Evolutionary conservation across 2,888 invertebrate genomes (phyloP), one percentile per base, ranked within the genome.

Genomic region (Athalia rosae): DNA sequence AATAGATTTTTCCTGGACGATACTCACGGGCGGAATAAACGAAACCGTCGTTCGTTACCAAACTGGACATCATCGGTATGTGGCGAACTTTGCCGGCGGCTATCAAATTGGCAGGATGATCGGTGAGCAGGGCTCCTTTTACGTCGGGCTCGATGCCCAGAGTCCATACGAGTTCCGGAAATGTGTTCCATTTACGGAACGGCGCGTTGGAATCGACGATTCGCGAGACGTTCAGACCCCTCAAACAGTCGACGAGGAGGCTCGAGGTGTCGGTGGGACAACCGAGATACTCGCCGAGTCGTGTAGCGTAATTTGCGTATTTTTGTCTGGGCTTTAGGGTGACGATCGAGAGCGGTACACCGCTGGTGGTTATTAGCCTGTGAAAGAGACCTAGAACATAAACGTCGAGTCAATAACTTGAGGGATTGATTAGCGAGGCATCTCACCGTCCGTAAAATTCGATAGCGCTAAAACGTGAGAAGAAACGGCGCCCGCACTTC

Each of bases 111-210:
- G 79, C 56, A 0, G 83, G 83, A 67, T 56, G 73, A n/a, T 76
- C 76, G 6, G 82, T 82, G 4, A 84, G 67, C 71, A 84, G 80
- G 3, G 83, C 83, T n/a, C 80, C 83, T 7, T 82, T 78, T 3
- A 77, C 63, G 7, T 79, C 64, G 4, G 82, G 83, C 63, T 84
- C 84, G 28, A 79, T 77, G 0, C 83, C 82, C 4, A 83, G 81
- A 11, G 77, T 28, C 83, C 82, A 83, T 6, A 78, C 74, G 7
- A 62, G 50, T 28, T 56, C 7, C 3, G 78, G 59, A 3, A 71
- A n/a, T 28, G 13, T 59, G 9, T 59, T 41, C 3, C 82, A 48
- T 43, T 62, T 71, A 3, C 6, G 28, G 41, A 81, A 81, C 45
- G 79, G 64, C 3, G 59, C 58, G 3, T 77, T 0, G 3, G 58